Percentiles rank a stretch among this genome's conserved stretches.
phyloP scores from a whole-genome alignment of 35 echinoderm and acorn worm species.

The Antedon bifida region DNA sequence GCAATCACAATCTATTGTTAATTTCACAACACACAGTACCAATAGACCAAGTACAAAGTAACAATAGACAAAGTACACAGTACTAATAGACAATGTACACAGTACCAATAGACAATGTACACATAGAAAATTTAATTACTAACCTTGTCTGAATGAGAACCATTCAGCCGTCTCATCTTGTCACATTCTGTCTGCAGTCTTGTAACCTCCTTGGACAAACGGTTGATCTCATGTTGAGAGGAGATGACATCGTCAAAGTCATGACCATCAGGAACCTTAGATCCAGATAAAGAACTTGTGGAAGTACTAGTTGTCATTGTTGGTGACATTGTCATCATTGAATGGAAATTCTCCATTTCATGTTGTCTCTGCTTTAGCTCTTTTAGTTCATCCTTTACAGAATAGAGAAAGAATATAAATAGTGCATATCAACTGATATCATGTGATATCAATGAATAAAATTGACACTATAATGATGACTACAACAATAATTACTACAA shows the following conservation, averaged over 20 bases:
- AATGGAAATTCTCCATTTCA: slow-evolving; percentile 56
- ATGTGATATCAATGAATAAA: no score
- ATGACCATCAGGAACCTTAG: slow-evolving; percentile 42
- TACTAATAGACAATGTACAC: no score
- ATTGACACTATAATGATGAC: no score
- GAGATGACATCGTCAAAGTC: slow-evolving; percentile 88
- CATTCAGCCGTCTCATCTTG: slow-evolving; percentile 36
- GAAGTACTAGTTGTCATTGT: slow-evolving; percentile 45
- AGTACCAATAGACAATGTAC: no score
- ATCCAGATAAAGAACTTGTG: slow-evolving; percentile 50
- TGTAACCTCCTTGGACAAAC: slow-evolving; percentile 52
- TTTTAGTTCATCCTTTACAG: slow-evolving; percentile 46
- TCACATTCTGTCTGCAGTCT: slow-evolving; percentile 51
- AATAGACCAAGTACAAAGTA: no score
- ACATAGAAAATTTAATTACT: neutral
- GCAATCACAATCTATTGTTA: neutral
- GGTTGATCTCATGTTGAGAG: slow-evolving; percentile 92
- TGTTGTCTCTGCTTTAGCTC: slow-evolving; percentile 57
- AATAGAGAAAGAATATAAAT: neutral
- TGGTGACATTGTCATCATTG: slow-evolving; percentile 23
- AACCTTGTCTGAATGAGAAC: neutral
- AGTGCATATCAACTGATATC: no score
- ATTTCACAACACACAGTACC: no score
- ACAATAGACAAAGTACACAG: no score
- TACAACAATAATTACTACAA: no score